Percentiles rank a stretch among this genome's conserved stretches.
Evolutionary conservation across 2,113 vertebrate genomes (phyloP).

Genomic region (Agelaius phoeniceus): DNA sequence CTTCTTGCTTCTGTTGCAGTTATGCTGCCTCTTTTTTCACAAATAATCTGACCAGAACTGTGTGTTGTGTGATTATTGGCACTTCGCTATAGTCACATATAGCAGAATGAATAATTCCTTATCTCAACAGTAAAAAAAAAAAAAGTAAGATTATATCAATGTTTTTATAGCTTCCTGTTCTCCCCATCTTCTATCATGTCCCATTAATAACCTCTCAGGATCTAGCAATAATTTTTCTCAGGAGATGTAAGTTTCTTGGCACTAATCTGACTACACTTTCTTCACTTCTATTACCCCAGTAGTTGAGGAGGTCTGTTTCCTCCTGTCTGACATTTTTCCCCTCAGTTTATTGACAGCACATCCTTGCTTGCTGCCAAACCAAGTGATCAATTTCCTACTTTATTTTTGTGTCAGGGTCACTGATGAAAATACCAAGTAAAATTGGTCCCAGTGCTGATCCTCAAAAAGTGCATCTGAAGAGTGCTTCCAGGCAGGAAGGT

Average conservation of each 20-base stretch:
- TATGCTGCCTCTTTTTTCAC: not conserved
- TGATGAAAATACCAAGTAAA: constrained; percentile 8
- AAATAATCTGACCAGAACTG: not conserved
- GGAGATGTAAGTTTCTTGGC: not conserved
- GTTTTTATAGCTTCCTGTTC: constrained; percentile 16
- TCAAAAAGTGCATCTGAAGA: not conserved
- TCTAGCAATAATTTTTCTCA: not conserved
- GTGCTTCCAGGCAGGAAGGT: not conserved
- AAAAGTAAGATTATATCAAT: not conserved
- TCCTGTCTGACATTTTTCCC: not conserved
- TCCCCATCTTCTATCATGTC: not conserved
- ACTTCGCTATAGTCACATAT: not conserved
- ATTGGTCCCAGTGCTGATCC: not conserved
- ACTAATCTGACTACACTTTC: not conserved
- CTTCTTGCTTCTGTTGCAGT: not conserved
- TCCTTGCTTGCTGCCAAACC: not conserved
- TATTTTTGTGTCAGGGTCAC: not conserved
- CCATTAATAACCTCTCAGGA: not conserved
- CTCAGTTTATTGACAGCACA: not conserved
- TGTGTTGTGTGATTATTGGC: not conserved
- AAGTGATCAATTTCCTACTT: not conserved
- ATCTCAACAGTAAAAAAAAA: not conserved
- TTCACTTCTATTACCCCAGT: not conserved
- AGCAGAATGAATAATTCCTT: not conserved
- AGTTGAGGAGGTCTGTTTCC: not conserved